Base-by-base conservation (phyloP, 2,797 vertebrate species). In the Peromyscus aztecus region DNA sequence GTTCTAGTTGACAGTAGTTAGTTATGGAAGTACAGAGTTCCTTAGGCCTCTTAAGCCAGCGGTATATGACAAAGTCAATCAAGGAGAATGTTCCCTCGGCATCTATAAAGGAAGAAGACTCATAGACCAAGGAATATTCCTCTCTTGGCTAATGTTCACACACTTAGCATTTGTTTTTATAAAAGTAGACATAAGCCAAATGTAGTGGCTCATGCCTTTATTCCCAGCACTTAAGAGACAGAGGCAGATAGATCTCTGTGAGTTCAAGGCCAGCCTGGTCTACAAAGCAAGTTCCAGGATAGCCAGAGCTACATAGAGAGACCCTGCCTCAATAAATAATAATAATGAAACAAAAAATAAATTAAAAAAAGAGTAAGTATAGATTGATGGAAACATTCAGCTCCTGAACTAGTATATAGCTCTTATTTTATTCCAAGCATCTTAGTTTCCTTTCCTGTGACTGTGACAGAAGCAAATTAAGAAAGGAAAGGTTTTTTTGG, bases 361-460 rank as follows among this genome's bases (percentile, higher is more conserved):
- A 29, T 13, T 91, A 55, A 89, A 52, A 67, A 11, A 89, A 71
- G 31, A 2, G 2, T 40, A 86, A 77, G 31, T 5, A 1, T n/a
- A 86, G 11, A 9, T 85, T 59, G 81, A 69, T 1, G 34, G 16
- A 97, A 94, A 87, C 19, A 43, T 57, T 82, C 40, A 82, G 57
- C 13, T 8, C 78, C 43, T 90, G 43, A 87, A 92, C 76, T 24
- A 46, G 49, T 14, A 59, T 24, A 80, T 27, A 49, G 31, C 69
- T 91, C 37, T 86, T 76, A 78, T 76, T 94, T 34, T 49, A 46
- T 95, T 93, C 69, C 84, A 93, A 84, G 61, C 21, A 75, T 65
- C 10, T 84, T 46, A 34, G 37, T 46, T 84, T 84, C 40, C 61
- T 84, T 65, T 46, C 61, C 40, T 65, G 40, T 65, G 40, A 65